Conservation (phyloP, 2,888 invertebrate genomes). For the Eustalomyia histrio region DNA sequence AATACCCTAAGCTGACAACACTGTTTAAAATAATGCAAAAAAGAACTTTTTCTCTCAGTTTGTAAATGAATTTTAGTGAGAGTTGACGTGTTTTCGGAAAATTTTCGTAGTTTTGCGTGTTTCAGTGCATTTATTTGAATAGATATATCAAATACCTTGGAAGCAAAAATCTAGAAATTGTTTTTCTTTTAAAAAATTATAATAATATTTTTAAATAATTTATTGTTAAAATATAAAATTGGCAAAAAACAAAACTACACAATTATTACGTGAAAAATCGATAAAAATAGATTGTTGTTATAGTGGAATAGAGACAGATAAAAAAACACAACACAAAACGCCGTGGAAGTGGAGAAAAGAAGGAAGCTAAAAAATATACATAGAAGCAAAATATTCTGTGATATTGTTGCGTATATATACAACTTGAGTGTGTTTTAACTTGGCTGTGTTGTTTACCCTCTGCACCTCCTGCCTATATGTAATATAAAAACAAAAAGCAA, state of each 20-base stretch:
- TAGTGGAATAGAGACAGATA: slow-evolving; percentile 22
- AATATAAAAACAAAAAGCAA: neutral
- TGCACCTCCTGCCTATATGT: slow-evolving; percentile 30
- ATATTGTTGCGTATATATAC: slow-evolving; percentile 20
- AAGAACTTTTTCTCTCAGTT: no score
- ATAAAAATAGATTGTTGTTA: slow-evolving; percentile 65
- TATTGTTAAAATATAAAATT: neutral
- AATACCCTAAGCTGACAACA: no score
- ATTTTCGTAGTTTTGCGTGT: slow-evolving; percentile 1
- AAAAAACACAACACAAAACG: slow-evolving; percentile 17
- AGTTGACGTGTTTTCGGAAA: slow-evolving; percentile 5
- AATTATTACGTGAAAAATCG: slow-evolving; percentile 67
- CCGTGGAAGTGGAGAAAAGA: neutral
- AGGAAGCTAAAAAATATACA: neutral
- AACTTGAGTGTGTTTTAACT: slow-evolving; percentile 19
- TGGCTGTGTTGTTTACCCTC: slow-evolving; percentile 24
- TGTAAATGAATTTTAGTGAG: slow-evolving; percentile 6
- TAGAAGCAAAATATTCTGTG: slow-evolving; percentile 19
- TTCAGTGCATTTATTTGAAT: slow-evolving; percentile 30
- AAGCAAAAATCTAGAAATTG: neutral
- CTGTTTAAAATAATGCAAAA: no score
- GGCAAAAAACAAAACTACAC: neutral
- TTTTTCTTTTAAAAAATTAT: no score
- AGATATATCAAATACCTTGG: neutral
- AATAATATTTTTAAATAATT: neutral